Evolutionary conservation across 2,113 vertebrate species (phyloP).

Genomic region (Anolis sagrei): DNA sequence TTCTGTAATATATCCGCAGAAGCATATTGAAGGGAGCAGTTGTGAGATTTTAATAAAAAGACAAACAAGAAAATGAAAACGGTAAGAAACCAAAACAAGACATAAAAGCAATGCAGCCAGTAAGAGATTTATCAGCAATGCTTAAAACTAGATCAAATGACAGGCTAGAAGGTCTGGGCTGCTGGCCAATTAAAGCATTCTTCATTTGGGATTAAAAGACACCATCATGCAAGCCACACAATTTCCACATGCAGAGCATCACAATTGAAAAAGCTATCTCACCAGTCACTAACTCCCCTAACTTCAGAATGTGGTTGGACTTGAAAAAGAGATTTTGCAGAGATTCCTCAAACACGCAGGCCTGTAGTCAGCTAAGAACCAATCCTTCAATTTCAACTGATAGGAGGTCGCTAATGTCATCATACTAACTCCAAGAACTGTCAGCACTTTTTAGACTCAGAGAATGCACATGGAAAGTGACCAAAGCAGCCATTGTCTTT

Average conservation of each 20-base stretch:
- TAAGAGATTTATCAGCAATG: neutral
- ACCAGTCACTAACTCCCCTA: neutral
- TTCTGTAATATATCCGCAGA: neutral
- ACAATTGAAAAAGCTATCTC: neutral
- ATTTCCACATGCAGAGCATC: neutral
- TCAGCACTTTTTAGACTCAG: neutral
- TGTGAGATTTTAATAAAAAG: neutral
- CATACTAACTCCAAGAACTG: neutral
- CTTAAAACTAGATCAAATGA: neutral
- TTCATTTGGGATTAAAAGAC: neutral
- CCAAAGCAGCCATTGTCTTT: neutral
- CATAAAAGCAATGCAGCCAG: neutral
- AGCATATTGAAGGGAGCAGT: neutral
- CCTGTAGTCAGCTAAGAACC: neutral
- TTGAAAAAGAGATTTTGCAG: neutral
- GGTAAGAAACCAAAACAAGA: neutral
- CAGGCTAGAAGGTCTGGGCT: neutral
- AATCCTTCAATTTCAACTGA: neutral
- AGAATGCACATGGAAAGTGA: neutral
- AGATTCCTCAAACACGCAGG: neutral
- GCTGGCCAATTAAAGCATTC: neutral
- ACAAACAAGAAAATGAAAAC: neutral
- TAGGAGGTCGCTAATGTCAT: neutral
- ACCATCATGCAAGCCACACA: neutral
- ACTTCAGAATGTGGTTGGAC: neutral